These are phyloP conservation scores for Paramisgurnus dabryanus DNA, from an alignment of 2,113 vertebrate species.

Conservation along the genomic window DNA sequence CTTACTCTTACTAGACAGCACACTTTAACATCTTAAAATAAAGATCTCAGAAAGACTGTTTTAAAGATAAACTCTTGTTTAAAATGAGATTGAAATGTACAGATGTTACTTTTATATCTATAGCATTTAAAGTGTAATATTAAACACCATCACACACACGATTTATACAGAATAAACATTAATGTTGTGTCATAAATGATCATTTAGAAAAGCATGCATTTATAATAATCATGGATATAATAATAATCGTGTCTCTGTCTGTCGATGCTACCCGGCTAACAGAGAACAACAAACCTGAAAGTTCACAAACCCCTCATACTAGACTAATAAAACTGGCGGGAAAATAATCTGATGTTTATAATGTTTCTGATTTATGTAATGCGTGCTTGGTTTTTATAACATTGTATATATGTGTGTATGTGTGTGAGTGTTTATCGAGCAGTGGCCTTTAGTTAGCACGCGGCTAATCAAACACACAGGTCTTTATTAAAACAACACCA, in stretches of 20 bases:
- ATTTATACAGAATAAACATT: not conserved
- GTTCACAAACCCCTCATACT: not conserved
- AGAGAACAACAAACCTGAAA: not conserved
- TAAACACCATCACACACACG: no score
- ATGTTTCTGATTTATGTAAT: not conserved
- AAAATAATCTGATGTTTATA: not conserved
- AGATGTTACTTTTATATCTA: no score
- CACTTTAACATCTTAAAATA: no score
- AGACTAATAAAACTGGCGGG: not conserved
- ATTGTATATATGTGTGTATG: not conserved
- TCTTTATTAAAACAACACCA: not conserved
- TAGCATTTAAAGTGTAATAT: no score
- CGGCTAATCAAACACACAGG: not conserved
- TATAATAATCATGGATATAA: no score
- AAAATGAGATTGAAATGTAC: no score
- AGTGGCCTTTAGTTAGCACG: conserved; percentile 9
- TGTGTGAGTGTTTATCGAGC: not conserved
- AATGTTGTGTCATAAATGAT: not conserved
- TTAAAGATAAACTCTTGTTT: no score
- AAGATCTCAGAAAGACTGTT: no score
- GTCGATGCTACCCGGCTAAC: not conserved
- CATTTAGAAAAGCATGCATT: not conserved
- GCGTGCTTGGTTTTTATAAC: not conserved
- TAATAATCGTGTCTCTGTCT: no score
- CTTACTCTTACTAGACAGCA: no score